Base-by-base conservation (phyloP, 23 tunicate species). In the Pegea sp. region DNA sequence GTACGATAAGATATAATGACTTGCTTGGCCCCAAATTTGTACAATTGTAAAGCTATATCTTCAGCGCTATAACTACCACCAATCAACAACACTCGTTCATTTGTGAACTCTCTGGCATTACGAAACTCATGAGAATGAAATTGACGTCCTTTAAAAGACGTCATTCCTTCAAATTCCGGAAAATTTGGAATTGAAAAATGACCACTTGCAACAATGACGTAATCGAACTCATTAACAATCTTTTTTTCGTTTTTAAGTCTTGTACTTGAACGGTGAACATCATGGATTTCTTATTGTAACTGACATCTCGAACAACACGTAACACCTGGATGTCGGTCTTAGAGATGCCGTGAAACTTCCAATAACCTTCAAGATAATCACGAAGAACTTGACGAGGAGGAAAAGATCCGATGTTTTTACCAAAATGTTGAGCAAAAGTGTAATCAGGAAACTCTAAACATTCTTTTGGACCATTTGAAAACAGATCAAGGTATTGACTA, bases 1-100 rank as follows among this genome's bases (percentile, higher is more conserved):
- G 46, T 38, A 11, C 46, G 46, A 16, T 38, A 38, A 11, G 46
- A 8, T 38, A 38, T 38, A 16, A 16, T 38, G 46, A 38, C 46
- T 11, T 16, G 11, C 46, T 16, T 38, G 11, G 46, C 46, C 13
- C 46, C 46, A 16, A 38, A 38, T 16, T 38, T 38, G 46, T 38
- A 16, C 13, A 11, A 38, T 16, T 38, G 46, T 11, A 38, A 16
- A 16, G 46, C 46, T 11, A 38, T 38, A 16, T 38, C 46, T 16
- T 38, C 46, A 38, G 46, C 46, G 46, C 46, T 38, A 16, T 38
- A 38, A 16, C 46, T 38, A 11, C 46, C 46, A 11, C 46, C 46
- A 16, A 38, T 16, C 13, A 38, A 11, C 46, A 38, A 16, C 11
- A 38, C 46, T 8, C 16, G 13, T 16, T 38, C 16, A 8, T 16